phyloP scores from a whole-genome alignment of 2,888 invertebrate species.

The Carabus problematicus region DNA sequence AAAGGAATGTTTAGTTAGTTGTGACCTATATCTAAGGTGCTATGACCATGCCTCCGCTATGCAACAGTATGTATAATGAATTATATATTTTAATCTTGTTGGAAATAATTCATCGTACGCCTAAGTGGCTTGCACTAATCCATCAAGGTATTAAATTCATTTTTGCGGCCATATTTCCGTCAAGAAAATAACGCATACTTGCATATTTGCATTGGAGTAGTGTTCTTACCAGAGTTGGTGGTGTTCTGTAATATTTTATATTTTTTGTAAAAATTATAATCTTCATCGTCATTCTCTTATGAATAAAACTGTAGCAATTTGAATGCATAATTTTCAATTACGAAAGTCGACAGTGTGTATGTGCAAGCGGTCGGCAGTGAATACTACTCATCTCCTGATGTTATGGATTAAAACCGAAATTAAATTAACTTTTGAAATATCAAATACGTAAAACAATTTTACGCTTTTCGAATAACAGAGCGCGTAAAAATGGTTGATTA shows the following conservation, averaged over 20 bases:
- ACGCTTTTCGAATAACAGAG: not conserved
- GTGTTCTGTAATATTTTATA: constrained; percentile 33
- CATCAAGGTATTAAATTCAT: too few relatives aligned
- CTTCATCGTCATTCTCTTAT: constrained; percentile 49
- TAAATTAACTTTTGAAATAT: constrained; percentile 41
- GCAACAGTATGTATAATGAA: too few relatives aligned
- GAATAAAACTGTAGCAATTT: constrained; percentile 52
- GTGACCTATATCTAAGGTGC: too few relatives aligned
- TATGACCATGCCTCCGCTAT: too few relatives aligned
- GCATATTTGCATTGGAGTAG: not conserved
- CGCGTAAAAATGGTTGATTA: too few relatives aligned
- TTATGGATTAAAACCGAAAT: constrained; percentile 40
- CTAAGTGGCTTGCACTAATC: too few relatives aligned
- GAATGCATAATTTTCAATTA: constrained; percentile 53
- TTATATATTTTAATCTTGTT: too few relatives aligned
- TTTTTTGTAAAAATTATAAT: constrained; percentile 49
- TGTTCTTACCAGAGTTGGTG: too few relatives aligned
- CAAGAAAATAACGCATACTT: too few relatives aligned
- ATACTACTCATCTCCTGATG: constrained; percentile 37
- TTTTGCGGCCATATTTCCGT: too few relatives aligned
- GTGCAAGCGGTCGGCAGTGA: constrained; percentile 21
- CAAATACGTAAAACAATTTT: constrained; percentile 40
- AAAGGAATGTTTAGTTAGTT: too few relatives aligned
- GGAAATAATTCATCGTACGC: too few relatives aligned
- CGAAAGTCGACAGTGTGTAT: constrained; percentile 44